phyloP scores from a whole-genome alignment of 1,140 invertebrate genomes.

The Ericerus pela region DNA sequence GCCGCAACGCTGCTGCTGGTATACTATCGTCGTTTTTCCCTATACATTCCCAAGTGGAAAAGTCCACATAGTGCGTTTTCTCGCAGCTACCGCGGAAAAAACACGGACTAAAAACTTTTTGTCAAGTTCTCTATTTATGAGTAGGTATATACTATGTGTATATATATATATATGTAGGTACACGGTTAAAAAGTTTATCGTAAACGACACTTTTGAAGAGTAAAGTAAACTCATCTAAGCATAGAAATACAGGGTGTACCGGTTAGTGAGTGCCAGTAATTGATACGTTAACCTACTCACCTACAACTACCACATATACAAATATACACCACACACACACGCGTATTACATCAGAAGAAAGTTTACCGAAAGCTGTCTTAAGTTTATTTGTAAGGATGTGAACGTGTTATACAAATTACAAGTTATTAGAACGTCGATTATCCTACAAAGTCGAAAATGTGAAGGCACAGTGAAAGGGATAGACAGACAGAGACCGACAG shows the following conservation, averaged over 20 bases:
- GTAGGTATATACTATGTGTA: no score
- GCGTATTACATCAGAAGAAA: constrained; percentile 3
- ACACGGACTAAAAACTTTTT: no score
- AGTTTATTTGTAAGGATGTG: constrained; percentile 6
- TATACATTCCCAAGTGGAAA: no score
- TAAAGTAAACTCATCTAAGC: neutral
- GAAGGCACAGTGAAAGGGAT: neutral
- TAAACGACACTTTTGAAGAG: constrained; percentile 8
- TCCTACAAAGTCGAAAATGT: neutral
- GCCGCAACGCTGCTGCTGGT: no score
- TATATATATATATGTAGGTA: no score
- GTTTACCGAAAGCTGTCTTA: constrained; percentile 9
- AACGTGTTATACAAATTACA: constrained; percentile 5
- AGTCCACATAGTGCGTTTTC: no score
- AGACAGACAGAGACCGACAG: neutral
- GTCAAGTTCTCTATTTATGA: no score
- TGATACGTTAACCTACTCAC: constrained; percentile 12
- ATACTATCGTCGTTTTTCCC: no score
- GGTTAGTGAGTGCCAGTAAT: constrained; percentile 6
- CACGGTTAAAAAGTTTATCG: constrained; percentile 11
- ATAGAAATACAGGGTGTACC: neutral
- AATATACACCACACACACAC: no score
- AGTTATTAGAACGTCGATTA: constrained; percentile 7
- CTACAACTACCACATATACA: no score
- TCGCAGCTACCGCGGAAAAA: no score